A percentile compares a stretch with the other conserved stretches of the same genome.
Evolutionary conservation across 1,140 invertebrate species (phyloP).

Genomic region (Ganaspis sp.): DNA sequence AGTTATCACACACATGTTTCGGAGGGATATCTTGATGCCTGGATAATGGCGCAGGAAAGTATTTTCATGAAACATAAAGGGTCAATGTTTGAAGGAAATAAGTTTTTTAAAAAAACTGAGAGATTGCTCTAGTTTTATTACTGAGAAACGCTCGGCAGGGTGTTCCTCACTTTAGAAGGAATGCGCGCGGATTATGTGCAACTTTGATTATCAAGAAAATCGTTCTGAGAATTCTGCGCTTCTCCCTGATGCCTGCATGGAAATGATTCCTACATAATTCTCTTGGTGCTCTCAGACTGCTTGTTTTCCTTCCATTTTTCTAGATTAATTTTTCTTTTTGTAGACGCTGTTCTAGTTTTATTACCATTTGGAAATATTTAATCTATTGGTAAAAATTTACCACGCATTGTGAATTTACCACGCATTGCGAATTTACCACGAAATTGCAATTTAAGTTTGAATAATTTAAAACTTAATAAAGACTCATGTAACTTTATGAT

Average conservation of each 20-base stretch:
- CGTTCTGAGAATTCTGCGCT: not conserved
- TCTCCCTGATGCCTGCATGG: not conserved
- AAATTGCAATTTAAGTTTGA: no score
- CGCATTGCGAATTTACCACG: no score
- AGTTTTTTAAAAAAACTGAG: not conserved
- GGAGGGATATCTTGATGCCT: not conserved
- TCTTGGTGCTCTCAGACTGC: not conserved
- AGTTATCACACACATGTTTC: not conserved
- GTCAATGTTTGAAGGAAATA: not conserved
- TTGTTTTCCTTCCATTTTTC: not conserved
- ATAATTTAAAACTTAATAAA: no score
- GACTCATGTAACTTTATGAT: no score
- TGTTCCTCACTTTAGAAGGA: not conserved
- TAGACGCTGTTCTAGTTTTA: not conserved
- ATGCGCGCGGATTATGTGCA: not conserved
- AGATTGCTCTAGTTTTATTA: constrained; percentile 16
- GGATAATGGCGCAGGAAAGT: not conserved
- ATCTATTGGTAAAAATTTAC: not conserved
- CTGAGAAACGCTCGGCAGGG: not conserved
- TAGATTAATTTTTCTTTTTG: not conserved
- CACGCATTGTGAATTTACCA: no score
- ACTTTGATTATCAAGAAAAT: constrained; percentile 4
- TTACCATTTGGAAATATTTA: not conserved
- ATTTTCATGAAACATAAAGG: not conserved
- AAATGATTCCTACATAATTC: constrained; percentile 1